Conservation (phyloP, 1,140 invertebrate species). For the Drosophila navojoa region DNA sequence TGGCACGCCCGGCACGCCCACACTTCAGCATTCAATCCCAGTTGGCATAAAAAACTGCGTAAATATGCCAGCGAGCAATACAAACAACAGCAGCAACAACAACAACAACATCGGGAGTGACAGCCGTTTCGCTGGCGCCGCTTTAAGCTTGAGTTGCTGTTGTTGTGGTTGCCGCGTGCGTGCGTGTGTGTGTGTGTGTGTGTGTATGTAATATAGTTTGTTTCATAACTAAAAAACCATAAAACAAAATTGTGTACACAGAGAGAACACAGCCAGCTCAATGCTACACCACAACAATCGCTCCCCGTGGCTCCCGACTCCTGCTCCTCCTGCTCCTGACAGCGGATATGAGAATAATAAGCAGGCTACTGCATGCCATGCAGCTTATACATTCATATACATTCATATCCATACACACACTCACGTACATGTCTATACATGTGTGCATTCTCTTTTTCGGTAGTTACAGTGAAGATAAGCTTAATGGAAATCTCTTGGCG, state of each 20-base stretch:
- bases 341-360: conserved; percentile 60
- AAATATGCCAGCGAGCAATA: conserved; percentile 62
- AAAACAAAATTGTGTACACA: conserved; percentile 78
- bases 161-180: conserved; percentile 12
- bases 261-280: conserved; percentile 25
- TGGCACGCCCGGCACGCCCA: conserved; percentile 8
- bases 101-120: conserved; percentile 28
- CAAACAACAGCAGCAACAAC: conserved; percentile 44
- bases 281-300: conserved; percentile 9
- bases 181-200: conserved; percentile 5
- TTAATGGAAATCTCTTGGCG: conserved; percentile 33
- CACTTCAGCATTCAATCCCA: conserved; percentile 46
- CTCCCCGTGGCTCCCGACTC: not conserved
- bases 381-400: not conserved
- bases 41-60: conserved; percentile 67
- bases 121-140: conserved; percentile 45
- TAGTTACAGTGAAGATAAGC: conserved; percentile 37
- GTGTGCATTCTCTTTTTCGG: not conserved
- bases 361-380: conserved; percentile 47
- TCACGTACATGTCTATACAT: not conserved
- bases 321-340: not conserved
- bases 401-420: not conserved
- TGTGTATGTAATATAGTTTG: conserved; percentile 68
- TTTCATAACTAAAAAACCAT: conserved; percentile 81
- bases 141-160: conserved; percentile 58